Evolutionary conservation across 2,797 vertebrate genomes (phyloP), one percentile per base, ranked within the genome.

Genomic region (Nannoperca obscura): DNA sequence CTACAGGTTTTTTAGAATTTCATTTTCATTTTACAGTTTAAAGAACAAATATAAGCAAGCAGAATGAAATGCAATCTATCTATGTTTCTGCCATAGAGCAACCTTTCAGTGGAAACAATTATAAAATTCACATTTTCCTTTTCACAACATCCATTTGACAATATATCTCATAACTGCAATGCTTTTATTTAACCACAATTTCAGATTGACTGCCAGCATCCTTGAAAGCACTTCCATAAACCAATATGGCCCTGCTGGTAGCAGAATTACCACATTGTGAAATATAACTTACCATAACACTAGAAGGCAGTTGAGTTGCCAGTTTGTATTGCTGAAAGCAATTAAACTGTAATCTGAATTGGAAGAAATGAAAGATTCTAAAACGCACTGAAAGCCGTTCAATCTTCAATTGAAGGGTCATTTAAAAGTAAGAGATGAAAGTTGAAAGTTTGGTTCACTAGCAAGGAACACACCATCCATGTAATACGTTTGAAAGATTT

Each of bases 171-270:
- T 44, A 9, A 27, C 24, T 27, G 2, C n/a, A 58, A 2, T 38
- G 50, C 14, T 47, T 63, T 62, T 67, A 49, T 68, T 52, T 8
- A 50, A 40, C 27, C 14, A 24, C 2, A 57, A 44, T 47, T 24
- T 65, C 20, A 9, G 32, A 42, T 30, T 36, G n/a, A 27, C 74
- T 55, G 58, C 54, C 52, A 74, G 70, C 11, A n/a, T 57, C n/a
- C 8, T 66, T 55, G 38, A 69, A 49, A 1, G 10, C 12, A n/a
- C 15, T 66, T 54, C 38, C 14, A 40, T 27, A 44, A 9, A 65
- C 11, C 13, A 57, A 19, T 24, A 17, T 38, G 15, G 12, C 55
- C 15, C 38, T 11, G 27, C 8, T 36, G 52, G 40, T 42, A 17
- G 20, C 36, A 49, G 24, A 27, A 11, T 34, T 3, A 42, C 14